Percentiles rank a stretch among this genome's conserved stretches.
These are phyloP conservation scores for Gasterosteus aculeatus DNA, from an alignment of 2,113 vertebrate species.

Conservation along the genomic window DNA sequence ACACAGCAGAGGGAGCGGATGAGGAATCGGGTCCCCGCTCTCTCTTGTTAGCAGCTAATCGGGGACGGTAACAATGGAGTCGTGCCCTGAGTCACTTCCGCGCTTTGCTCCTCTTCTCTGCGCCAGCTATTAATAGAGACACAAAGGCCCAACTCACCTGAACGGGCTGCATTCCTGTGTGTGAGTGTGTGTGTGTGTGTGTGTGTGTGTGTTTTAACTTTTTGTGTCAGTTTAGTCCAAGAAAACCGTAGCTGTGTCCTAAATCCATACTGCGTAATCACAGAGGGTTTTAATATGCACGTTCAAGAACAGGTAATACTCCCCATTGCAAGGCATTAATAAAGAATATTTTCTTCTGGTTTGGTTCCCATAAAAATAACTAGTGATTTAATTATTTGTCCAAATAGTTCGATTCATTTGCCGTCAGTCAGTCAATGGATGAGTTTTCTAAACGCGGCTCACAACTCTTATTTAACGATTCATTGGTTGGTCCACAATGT, in stretches of 20 bases:
- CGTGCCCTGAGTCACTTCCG: slow-evolving; percentile 25
- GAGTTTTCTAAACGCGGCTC: neutral
- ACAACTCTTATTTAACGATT: neutral
- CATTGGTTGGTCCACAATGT: neutral
- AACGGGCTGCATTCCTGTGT: slow-evolving; percentile 68
- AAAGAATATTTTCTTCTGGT: neutral
- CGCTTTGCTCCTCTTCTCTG: slow-evolving; percentile 17
- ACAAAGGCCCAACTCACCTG: slow-evolving; percentile 54
- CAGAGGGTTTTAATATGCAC: neutral
- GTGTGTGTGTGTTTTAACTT: slow-evolving; percentile 2
- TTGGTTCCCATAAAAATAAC: neutral
- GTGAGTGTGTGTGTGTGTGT: neutral
- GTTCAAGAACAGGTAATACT: neutral
- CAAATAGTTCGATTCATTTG: neutral
- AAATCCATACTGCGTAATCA: neutral
- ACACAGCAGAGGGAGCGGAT: slow-evolving; percentile 37
- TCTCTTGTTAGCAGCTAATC: slow-evolving; percentile 60
- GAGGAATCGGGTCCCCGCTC: slow-evolving; percentile 24
- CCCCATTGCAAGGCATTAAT: too few species aligned
- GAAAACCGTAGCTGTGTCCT: neutral
- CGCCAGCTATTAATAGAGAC: slow-evolving; percentile 61
- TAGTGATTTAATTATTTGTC: neutral
- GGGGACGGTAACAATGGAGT: slow-evolving; percentile 48
- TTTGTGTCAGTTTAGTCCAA: slow-evolving; percentile 1
- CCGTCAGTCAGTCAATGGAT: neutral